A percentile compares a stretch with the other conserved stretches of the same genome.
These are phyloP conservation scores for Julus scanicus DNA, from an alignment of 2,888 invertebrate species.

Conservation along the genomic window DNA sequence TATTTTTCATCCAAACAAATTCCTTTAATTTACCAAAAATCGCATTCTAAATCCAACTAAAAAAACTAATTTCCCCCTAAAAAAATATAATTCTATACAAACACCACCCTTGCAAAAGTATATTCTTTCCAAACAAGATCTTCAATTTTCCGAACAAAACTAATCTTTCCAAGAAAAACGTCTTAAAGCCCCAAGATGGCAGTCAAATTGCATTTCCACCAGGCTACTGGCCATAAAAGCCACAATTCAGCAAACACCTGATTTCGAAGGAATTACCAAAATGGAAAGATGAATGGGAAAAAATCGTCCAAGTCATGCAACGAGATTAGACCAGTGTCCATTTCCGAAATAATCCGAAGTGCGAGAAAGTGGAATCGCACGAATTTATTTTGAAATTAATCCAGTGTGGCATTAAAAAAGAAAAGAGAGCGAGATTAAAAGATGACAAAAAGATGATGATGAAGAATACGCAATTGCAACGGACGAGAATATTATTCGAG, in stretches of 20 bases:
- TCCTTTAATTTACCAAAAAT: too few species aligned
- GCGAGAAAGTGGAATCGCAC: neutral
- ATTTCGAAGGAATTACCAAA: constrained; percentile 2
- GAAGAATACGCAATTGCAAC: neutral
- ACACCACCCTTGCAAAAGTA: neutral
- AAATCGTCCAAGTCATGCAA: constrained; percentile 21
- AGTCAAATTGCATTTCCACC: neutral
- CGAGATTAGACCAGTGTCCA: constrained; percentile 22
- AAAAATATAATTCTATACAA: neutral
- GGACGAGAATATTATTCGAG: neutral
- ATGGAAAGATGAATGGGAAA: constrained; percentile 35
- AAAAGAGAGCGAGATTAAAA: constrained; percentile 15
- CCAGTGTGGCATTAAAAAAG: constrained; percentile 24
- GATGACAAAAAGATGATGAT: constrained; percentile 41
- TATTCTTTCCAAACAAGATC: neutral
- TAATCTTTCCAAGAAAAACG: neutral
- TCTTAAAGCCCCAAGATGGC: neutral
- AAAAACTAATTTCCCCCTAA: neutral
- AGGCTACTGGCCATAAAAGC: neutral
- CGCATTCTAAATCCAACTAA: neutral
- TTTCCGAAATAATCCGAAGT: constrained; percentile 24
- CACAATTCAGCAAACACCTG: constrained; percentile 22
- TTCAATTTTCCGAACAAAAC: neutral
- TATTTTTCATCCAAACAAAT: too few species aligned
- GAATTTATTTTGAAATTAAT: constrained; percentile 42